Base-by-base conservation (phyloP, 2,113 vertebrate species). In the Lanius collurio region DNA sequence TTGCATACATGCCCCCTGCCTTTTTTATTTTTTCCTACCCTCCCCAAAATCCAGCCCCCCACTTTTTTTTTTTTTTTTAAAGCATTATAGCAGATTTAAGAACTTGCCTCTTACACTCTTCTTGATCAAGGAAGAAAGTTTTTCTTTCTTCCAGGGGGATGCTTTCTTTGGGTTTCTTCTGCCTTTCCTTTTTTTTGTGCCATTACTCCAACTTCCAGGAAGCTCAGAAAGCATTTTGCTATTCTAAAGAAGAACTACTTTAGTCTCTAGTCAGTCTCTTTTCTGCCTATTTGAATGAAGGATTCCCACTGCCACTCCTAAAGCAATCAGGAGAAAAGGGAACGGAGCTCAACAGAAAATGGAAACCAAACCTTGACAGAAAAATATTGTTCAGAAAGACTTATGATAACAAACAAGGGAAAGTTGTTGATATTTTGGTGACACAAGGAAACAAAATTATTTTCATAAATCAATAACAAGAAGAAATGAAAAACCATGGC, bases 161-260 rank as follows among this genome's bases (percentile, higher is more conserved):
- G 53, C 27, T 71, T 67, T 24, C 10, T 80, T 59, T 67, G 33
- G 31, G 42, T 91, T 82, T 44, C 47, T 74, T 90, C 46, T 55
- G 23, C n/a, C 26, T 52, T 57, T 74, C 2, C 1, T 27, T 59
- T 33, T 30, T 73, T 33, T 83, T 28, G 30, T 83, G 24, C 24
- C 20, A 26, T 69, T 90, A 73, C n/a, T 73, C 49, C 59, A 88
- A 24, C 15, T 88, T 63, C 47, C 63, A 64, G 49, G 53, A 49
- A 90, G 41, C 53, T 90, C 42, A 77, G 77, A 94, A 95, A 77
- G 4, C 7, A n/a, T 76, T 85, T 56, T 73, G 14, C 83, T 92
- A 81, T 62, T 64, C 76, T 89, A 53, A 69, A 77, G 73, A 93
- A 90, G 15, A 82, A 83, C 57, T 50, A 65, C n/a, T 69, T 83